Evolutionary conservation across 92 coral and sea anemone species (phyloP).

Genomic region (Pocillopora grandis): DNA sequence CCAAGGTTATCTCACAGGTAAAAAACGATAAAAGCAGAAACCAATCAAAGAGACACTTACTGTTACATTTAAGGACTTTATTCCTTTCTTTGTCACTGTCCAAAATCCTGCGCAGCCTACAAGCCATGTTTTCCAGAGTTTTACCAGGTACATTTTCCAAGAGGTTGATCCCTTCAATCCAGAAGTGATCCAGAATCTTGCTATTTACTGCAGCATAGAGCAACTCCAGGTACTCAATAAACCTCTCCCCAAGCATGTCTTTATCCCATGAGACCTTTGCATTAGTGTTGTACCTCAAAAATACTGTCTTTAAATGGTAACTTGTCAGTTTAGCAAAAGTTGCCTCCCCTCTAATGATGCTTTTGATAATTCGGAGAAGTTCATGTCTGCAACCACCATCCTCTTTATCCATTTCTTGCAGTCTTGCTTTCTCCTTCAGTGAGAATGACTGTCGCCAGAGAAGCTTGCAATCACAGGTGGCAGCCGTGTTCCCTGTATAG

Average conservation of each 20-base stretch:
- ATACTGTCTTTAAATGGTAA: slow-evolving; percentile 77
- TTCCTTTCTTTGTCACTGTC: slow-evolving; percentile 41
- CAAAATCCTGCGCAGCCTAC: slow-evolving; percentile 54
- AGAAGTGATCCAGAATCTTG: slow-evolving; percentile 57
- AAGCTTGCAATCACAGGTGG: slow-evolving; percentile 40
- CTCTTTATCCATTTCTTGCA: slow-evolving; percentile 71
- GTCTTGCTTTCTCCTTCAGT: slow-evolving; percentile 61
- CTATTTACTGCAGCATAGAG: slow-evolving; percentile 37
- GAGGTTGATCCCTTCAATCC: slow-evolving; percentile 56
- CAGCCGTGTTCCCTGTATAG: slow-evolving; percentile 27
- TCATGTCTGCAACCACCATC: slow-evolving; percentile 79
- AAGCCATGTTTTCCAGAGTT: slow-evolving; percentile 68
- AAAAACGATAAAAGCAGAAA: too few relatives aligned
- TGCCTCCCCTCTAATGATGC: slow-evolving; percentile 55
- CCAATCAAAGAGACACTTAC: slow-evolving; percentile 1
- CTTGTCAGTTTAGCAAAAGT: slow-evolving; percentile 75
- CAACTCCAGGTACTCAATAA: slow-evolving; percentile 50
- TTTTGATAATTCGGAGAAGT: slow-evolving; percentile 68
- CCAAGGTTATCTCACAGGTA: too few relatives aligned
- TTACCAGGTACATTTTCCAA: slow-evolving; percentile 52
- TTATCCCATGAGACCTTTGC: slow-evolving; percentile 40
- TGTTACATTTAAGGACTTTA: slow-evolving; percentile 37
- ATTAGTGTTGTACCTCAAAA: slow-evolving; percentile 56
- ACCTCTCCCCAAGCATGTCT: slow-evolving; percentile 62
- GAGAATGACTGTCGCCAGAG: slow-evolving; percentile 89